Evolutionary conservation across 2,113 vertebrate genomes (phyloP).

Genomic region (Antigone vipio): DNA sequence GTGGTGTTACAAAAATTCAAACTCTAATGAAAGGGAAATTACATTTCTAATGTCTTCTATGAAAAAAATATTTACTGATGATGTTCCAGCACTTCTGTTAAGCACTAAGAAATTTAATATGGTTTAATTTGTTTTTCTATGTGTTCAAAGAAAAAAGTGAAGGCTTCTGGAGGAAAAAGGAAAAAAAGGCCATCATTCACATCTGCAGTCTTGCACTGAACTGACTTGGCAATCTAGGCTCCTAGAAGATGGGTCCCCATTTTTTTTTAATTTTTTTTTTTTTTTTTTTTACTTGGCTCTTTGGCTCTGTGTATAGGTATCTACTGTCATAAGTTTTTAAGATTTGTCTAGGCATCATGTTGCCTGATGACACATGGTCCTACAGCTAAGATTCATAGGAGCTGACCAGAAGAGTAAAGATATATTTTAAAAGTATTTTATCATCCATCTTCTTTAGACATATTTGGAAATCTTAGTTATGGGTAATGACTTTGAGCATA

Average conservation of each 20-base stretch:
- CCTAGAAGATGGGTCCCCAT: not conserved
- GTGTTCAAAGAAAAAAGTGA: not conserved
- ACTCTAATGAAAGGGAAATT: not conserved
- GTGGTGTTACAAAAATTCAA: not conserved
- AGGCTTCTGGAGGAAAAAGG: not conserved
- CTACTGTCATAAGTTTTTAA: not conserved
- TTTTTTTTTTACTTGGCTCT: not conserved
- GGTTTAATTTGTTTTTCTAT: not conserved
- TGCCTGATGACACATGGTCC: not conserved
- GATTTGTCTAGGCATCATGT: not conserved
- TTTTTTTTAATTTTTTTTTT: not conserved
- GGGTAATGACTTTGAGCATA: not conserved
- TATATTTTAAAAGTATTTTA: not conserved
- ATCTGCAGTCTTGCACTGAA: not conserved
- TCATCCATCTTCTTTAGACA: not conserved
- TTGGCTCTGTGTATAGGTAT: not conserved
- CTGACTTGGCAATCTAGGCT: not conserved
- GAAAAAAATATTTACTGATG: not conserved
- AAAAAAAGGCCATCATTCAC: not conserved
- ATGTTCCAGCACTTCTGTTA: not conserved
- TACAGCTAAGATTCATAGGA: not conserved
- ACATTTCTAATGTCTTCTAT: not conserved
- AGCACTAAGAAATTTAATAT: not conserved
- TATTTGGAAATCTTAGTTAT: not conserved
- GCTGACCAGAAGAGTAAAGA: not conserved